Conservation (phyloP, 1,140 invertebrate genomes). For the Trichonephila clavata region DNA sequence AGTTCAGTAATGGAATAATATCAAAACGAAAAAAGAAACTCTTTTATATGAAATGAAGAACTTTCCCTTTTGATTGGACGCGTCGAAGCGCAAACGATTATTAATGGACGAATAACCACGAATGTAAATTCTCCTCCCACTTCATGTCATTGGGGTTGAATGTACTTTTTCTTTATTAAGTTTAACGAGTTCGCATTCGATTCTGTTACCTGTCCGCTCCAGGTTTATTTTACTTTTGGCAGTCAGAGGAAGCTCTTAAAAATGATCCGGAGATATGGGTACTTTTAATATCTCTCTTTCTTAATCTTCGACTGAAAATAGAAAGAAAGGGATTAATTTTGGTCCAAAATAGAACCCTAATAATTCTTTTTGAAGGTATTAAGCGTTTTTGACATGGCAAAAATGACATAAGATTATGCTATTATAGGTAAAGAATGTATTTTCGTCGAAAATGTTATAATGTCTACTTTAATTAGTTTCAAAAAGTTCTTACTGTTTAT, state of each 20-base stretch:
- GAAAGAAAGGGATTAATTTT: not conserved
- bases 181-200: conserved; percentile 9
- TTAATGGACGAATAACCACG: conserved; percentile 44
- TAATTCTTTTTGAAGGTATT: not conserved
- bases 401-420: not conserved
- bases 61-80: conserved; percentile 26
- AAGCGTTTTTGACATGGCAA: not conserved
- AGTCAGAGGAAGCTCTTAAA: not conserved
- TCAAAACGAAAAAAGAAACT: not conserved
- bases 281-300: not conserved
- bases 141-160: conserved; percentile 53
- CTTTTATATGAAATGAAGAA: not conserved
- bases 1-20: not conserved
- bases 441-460: not conserved
- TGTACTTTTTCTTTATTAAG: conserved; percentile 15
- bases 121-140: conserved; percentile 1
- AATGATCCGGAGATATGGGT: not conserved
- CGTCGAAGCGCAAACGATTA: conserved; percentile 40
- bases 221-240: not conserved
- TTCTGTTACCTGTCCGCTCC: not conserved
- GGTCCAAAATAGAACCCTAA: not conserved
- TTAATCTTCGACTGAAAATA: not conserved
- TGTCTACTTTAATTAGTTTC: too few relatives aligned
- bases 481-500: not conserved
- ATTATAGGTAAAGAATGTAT: not conserved